Evolutionary conservation across 1,140 invertebrate species (phyloP).

Genomic region (Cotesia chilonis): DNA sequence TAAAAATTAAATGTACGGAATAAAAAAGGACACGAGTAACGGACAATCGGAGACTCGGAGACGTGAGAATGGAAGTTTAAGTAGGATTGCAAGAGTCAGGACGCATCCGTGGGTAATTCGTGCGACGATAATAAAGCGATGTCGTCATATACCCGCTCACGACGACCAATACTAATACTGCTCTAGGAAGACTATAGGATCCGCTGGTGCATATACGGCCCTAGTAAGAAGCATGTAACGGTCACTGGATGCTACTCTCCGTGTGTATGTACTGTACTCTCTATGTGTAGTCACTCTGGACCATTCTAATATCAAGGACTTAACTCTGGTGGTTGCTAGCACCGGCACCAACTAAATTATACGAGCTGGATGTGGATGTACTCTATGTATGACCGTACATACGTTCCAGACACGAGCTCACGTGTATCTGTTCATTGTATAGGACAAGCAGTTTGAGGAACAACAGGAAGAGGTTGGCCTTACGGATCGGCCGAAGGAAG

Average conservation of each 20-base stretch:
- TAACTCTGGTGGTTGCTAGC: constrained; percentile 41
- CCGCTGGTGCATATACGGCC: constrained; percentile 11
- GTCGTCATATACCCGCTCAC: constrained; percentile 13
- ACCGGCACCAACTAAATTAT: constrained; percentile 12
- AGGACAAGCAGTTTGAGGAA: constrained; percentile 23
- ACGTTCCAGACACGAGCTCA: no score
- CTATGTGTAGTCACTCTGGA: constrained; percentile 47
- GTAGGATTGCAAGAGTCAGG: constrained; percentile 5
- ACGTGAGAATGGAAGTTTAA: constrained; percentile 16
- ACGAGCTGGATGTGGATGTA: neutral
- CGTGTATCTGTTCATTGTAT: neutral
- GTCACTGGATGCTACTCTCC: constrained; percentile 43
- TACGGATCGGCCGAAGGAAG: constrained; percentile 41
- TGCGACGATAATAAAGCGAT: constrained; percentile 33
- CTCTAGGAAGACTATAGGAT: neutral
- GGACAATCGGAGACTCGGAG: constrained; percentile 8
- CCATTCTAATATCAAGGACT: constrained; percentile 64
- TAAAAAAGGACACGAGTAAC: constrained; percentile 13
- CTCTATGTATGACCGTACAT: neutral
- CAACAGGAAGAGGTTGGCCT: constrained; percentile 44
- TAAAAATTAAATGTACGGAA: neutral
- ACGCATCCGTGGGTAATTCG: constrained; percentile 26
- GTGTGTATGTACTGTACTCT: neutral
- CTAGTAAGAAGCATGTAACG: constrained; percentile 47
- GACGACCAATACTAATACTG: neutral